Evolutionary conservation across 2,888 invertebrate genomes (phyloP).

Genomic region (Salpingus planirostris): DNA sequence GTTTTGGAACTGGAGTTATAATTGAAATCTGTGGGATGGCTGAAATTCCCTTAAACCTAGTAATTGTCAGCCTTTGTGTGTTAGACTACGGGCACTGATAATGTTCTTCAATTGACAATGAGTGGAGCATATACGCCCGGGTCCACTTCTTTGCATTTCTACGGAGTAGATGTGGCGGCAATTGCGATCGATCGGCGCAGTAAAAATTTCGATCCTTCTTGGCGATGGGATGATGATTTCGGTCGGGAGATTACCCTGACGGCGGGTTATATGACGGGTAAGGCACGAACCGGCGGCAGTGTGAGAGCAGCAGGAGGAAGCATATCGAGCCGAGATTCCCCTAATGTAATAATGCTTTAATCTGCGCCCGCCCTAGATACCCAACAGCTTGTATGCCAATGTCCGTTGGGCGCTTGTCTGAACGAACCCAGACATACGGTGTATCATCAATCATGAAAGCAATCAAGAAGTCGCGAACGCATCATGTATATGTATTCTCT

Average conservation of each 20-base stretch:
- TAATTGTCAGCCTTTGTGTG: constrained; percentile 39
- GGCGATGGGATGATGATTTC: no score
- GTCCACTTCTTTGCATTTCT: no score
- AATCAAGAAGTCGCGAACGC: constrained; percentile 29
- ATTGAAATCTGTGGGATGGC: constrained; percentile 43
- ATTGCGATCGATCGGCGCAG: no score
- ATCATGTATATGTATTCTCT: constrained; percentile 13
- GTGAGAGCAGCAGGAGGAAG: constrained; percentile 7
- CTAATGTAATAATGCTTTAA: constrained; percentile 37
- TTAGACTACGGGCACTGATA: constrained; percentile 19
- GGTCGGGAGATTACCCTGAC: no score
- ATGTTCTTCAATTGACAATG: constrained; percentile 20
- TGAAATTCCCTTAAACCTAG: constrained; percentile 42
- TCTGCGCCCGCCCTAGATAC: constrained; percentile 32
- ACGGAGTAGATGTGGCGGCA: no score
- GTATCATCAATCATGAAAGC: constrained; percentile 36
- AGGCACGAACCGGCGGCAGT: neutral
- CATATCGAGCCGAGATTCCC: constrained; percentile 32
- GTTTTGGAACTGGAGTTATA: constrained; percentile 41
- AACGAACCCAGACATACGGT: constrained; percentile 31
- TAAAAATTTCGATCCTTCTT: no score
- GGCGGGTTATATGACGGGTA: no score
- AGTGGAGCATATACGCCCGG: no score
- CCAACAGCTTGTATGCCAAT: constrained; percentile 34
- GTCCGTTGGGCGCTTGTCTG: constrained; percentile 27